Evolutionary conservation across 2,113 vertebrate species (phyloP).

Genomic region (Hippocampus zosterae): DNA sequence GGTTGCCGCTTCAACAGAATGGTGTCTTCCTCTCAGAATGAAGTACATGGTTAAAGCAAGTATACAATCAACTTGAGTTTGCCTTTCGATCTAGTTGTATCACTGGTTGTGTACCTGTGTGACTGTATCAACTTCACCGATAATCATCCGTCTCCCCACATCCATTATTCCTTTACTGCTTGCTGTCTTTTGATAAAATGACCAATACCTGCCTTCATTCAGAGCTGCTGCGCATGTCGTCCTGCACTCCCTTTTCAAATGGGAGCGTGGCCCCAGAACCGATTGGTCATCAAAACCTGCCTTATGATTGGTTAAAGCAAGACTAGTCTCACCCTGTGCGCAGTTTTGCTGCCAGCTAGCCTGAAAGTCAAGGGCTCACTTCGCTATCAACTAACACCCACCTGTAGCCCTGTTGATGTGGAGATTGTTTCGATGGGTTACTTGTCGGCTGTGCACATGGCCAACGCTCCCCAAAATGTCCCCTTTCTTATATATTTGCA

Average conservation of each 20-base stretch:
- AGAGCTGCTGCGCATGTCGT: constrained; percentile 29
- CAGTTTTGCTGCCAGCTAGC: constrained; percentile 17
- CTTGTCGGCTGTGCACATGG: constrained; percentile 19
- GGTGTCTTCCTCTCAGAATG: constrained; percentile 67
- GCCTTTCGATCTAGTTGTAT: constrained; percentile 61
- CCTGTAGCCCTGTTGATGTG: constrained; percentile 34
- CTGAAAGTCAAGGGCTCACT: constrained; percentile 47
- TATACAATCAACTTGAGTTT: constrained; percentile 65
- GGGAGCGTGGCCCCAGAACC: not conserved
- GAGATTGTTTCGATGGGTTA: constrained; percentile 18
- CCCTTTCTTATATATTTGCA: not conserved
- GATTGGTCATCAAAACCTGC: not conserved
- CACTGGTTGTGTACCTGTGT: constrained; percentile 45
- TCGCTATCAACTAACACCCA: constrained; percentile 26
- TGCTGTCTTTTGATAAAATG: constrained; percentile 49
- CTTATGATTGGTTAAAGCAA: not conserved
- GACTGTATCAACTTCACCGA: constrained; percentile 51
- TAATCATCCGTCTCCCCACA: constrained; percentile 36
- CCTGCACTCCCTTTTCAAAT: not conserved
- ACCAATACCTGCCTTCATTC: constrained; percentile 63
- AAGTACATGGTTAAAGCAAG: constrained; percentile 64
- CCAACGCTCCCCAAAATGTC: not conserved
- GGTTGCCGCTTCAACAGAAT: constrained; percentile 38
- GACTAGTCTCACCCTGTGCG: constrained; percentile 32
- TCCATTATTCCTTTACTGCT: constrained; percentile 28